These are phyloP conservation scores for Rallus limicola DNA, from an alignment of 2,113 vertebrate genomes.

Conservation along the genomic window DNA sequence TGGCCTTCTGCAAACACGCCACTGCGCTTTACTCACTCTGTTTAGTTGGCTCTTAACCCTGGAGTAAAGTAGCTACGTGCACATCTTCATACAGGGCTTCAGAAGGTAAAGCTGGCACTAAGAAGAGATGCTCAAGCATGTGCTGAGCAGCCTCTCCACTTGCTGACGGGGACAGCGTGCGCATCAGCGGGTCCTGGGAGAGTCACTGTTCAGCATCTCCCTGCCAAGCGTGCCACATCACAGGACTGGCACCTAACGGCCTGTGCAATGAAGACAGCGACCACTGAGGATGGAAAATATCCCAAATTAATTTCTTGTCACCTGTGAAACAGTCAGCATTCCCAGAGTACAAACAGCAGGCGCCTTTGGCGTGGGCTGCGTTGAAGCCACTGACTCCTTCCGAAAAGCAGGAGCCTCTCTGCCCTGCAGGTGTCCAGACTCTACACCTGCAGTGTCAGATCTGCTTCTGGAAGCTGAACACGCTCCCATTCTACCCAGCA, in stretches of 20 bases:
- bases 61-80: background rate
- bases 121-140: background rate
- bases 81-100: background rate
- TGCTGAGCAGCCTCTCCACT: background rate
- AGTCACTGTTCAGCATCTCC: background rate
- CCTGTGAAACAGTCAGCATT: background rate
- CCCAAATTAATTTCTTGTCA: background rate
- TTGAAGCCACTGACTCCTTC: background rate
- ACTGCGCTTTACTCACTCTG: background rate
- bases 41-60: background rate
- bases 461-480: background rate
- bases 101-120: background rate
- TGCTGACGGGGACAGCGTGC: background rate
- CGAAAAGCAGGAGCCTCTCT: background rate
- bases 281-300: background rate
- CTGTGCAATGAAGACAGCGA: background rate
- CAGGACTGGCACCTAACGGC: background rate
- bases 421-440: background rate
- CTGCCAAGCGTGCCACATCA: background rate
- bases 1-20: background rate
- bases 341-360: background rate
- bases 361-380: background rate
- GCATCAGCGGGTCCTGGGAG: background rate
- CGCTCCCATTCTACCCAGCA: background rate
- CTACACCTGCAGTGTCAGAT: accelerated